A percentile compares a stretch with the other conserved stretches of the same genome.
Conservation (phyloP, 2,113 vertebrate genomes). For the Lucifuga dentata region DNA sequence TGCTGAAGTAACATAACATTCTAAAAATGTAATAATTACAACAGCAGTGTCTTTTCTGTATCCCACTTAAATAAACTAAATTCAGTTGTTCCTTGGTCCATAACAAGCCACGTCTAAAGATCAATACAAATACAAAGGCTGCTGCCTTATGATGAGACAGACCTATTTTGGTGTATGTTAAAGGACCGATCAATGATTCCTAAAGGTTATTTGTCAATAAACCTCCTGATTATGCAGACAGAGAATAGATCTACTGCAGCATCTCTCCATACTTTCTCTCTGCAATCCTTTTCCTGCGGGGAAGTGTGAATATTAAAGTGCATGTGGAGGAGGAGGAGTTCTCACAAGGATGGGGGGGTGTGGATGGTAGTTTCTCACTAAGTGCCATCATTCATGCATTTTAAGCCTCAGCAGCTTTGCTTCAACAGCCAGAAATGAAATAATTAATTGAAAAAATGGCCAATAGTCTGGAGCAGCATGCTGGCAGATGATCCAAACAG, state of each 20-base stretch:
- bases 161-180: not conserved
- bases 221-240: slow-evolving; percentile 32
- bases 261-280: slow-evolving; percentile 50
- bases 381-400: slow-evolving; percentile 80
- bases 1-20: not conserved
- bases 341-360: slow-evolving; percentile 38
- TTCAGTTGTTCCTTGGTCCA: no score
- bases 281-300: slow-evolving; percentile 70
- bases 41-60: no score
- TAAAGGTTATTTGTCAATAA: slow-evolving; percentile 12
- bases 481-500: slow-evolving; percentile 30
- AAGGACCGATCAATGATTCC: not conserved
- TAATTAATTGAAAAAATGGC: not conserved
- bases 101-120: not conserved
- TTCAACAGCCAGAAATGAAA: slow-evolving; percentile 72
- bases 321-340: slow-evolving; percentile 77
- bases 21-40: no score
- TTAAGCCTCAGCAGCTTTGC: slow-evolving; percentile 67
- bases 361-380: slow-evolving; percentile 68
- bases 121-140: not conserved
- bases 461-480: slow-evolving; percentile 15
- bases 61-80: no score
- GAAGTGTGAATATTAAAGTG: slow-evolving; percentile 74
- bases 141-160: not conserved
- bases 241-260: slow-evolving; percentile 17